phyloP scores from a whole-genome alignment of 2,797 vertebrate species.

The Sciaenops ocellatus region DNA sequence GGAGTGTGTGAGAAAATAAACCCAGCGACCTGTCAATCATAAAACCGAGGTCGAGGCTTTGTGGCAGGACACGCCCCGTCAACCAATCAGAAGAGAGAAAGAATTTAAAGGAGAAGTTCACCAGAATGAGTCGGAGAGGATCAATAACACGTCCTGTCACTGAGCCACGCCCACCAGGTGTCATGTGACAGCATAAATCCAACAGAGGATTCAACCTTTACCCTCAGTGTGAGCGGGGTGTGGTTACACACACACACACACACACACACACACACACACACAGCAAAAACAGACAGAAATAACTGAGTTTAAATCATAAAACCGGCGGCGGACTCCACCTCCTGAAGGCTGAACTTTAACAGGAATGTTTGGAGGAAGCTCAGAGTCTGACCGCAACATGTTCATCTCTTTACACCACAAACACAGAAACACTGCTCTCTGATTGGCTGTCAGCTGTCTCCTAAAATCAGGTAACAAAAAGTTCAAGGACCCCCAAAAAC shows the following conservation, averaged over 20 bases:
- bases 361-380: conserved; percentile 41
- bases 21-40: conserved; percentile 57
- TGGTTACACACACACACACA: conserved; percentile 25
- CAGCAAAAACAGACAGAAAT: conserved; percentile 37
- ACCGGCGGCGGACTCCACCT: conserved; percentile 26
- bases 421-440: conserved; percentile 4
- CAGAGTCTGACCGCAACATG: background rate
- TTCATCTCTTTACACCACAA: conserved; percentile 6
- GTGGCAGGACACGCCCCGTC: conserved; percentile 27
- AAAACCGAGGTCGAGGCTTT: conserved; percentile 30
- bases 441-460: conserved; percentile 10
- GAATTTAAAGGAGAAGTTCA: conserved; percentile 12
- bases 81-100: conserved; percentile 40
- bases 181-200: conserved; percentile 38
- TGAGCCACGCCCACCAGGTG: background rate
- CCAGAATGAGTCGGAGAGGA: background rate
- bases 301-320: conserved; percentile 33
- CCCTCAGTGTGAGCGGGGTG: conserved; percentile 34
- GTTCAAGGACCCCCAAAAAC: background rate
- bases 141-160: background rate
- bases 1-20: conserved; percentile 37
- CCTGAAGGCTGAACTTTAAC: background rate
- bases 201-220: conserved; percentile 48
- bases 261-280: conserved; percentile 20
- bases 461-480: background rate